Evolutionary conservation across 2,113 vertebrate species (phyloP).

Genomic region (Aviceda subcristata): DNA sequence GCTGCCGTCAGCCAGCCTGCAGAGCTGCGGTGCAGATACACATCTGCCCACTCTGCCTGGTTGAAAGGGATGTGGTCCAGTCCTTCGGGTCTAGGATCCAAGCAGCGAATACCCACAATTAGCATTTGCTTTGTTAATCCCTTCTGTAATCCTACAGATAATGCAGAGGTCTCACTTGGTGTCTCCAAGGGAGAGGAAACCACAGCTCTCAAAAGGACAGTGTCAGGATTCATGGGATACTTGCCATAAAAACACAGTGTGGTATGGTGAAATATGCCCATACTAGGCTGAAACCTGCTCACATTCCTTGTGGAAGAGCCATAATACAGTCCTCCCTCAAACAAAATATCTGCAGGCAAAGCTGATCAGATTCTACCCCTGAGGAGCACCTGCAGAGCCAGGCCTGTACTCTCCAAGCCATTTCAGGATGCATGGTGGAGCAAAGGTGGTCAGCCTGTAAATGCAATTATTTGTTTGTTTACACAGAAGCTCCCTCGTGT

Average conservation of each 20-base stretch:
- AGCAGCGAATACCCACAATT: neutral
- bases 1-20: neutral
- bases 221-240: neutral
- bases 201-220: neutral
- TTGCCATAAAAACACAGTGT: accelerated
- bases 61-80: neutral
- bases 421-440: neutral
- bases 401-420: neutral
- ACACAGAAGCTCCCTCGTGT: neutral
- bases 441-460: neutral
- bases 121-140: neutral
- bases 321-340: neutral
- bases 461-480: neutral
- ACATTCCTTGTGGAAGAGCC: neutral
- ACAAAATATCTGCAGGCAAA: neutral
- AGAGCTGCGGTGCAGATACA: neutral
- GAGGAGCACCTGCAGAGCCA: neutral
- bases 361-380: neutral
- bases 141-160: neutral
- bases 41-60: neutral
- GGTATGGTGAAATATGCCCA: neutral
- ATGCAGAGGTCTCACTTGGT: neutral
- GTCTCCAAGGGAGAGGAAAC: neutral
- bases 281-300: neutral
- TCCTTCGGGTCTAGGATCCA: neutral